A percentile compares a stretch with the other conserved stretches of the same genome.
These are phyloP conservation scores for Neopipo cinnamomea DNA, from an alignment of 2,113 vertebrate species.

Conservation along the genomic window DNA sequence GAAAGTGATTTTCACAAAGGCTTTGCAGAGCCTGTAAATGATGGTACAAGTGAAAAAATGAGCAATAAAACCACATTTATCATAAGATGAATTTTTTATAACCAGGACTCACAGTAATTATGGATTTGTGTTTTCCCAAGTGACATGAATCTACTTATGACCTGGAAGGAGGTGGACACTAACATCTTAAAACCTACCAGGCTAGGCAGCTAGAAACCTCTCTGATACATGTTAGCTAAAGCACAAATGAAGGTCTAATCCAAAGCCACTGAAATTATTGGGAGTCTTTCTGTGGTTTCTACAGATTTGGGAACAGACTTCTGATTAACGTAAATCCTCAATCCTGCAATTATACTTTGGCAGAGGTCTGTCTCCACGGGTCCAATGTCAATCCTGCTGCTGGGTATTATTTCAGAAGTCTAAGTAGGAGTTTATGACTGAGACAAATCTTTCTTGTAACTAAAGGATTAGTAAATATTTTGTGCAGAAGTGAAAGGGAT, in stretches of 20 bases:
- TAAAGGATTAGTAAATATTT: not conserved
- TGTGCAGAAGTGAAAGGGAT: not conserved
- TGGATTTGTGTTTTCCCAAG: not conserved
- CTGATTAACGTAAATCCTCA: not conserved
- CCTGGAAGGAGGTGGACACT: not conserved
- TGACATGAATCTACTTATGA: not conserved
- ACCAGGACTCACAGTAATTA: not conserved
- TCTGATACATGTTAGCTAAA: not conserved
- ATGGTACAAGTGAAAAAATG: not conserved
- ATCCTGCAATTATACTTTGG: not conserved
- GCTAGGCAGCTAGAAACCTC: not conserved
- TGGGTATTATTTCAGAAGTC: not conserved
- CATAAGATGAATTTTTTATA: not conserved
- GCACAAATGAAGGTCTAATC: not conserved
- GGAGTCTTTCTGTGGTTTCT: not conserved
- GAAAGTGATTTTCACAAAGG: not conserved
- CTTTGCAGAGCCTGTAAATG: not conserved
- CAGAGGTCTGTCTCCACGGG: not conserved
- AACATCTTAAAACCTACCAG: not conserved
- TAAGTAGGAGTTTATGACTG: not conserved
- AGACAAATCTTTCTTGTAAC: not conserved
- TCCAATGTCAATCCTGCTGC: not conserved
- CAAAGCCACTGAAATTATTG: not conserved
- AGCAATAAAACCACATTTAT: rapidly evolving
- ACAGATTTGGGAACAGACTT: not conserved